phyloP scores from a whole-genome alignment of 1,140 invertebrate genomes.

The Atta texana region DNA sequence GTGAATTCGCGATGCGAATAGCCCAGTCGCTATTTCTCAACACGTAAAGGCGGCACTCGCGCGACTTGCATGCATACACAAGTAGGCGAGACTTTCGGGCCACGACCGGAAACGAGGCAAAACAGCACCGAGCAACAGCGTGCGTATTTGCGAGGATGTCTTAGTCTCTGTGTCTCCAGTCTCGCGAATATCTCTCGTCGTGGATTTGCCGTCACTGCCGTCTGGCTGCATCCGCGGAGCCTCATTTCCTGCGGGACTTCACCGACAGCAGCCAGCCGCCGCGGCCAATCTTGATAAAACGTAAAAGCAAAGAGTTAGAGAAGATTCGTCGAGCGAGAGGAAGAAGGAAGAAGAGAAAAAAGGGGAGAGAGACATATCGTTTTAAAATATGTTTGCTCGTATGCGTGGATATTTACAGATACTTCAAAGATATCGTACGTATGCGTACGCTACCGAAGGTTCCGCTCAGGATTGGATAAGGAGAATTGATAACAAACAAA shows the following conservation, averaged over 20 bases:
- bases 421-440: slow-evolving; percentile 80
- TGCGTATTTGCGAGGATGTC: slow-evolving; percentile 51
- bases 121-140: slow-evolving; percentile 35
- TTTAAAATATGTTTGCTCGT: slow-evolving; percentile 78
- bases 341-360: background rate
- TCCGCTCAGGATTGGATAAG: slow-evolving; percentile 64
- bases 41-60: slow-evolving; percentile 36
- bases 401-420: slow-evolving; percentile 82
- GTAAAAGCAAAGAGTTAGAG: slow-evolving; percentile 70
- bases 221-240: slow-evolving; percentile 66
- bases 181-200: slow-evolving; percentile 51
- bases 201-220: slow-evolving; percentile 39
- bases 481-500: slow-evolving; percentile 84
- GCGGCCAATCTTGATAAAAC: slow-evolving; percentile 80
- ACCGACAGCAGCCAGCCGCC: slow-evolving; percentile 52
- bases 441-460: slow-evolving; percentile 37
- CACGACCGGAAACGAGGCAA: slow-evolving; percentile 24
- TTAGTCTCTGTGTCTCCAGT: slow-evolving; percentile 34
- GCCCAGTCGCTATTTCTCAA: slow-evolving; percentile 56
- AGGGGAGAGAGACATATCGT: background rate
- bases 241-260: slow-evolving; percentile 74
- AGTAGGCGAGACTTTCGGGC: slow-evolving; percentile 39
- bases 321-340: slow-evolving; percentile 62
- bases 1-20: slow-evolving; percentile 58
- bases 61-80: slow-evolving; percentile 62